Base-by-base conservation (phyloP, 2,888 invertebrate genomes). In the Diachrysia chrysitis region DNA sequence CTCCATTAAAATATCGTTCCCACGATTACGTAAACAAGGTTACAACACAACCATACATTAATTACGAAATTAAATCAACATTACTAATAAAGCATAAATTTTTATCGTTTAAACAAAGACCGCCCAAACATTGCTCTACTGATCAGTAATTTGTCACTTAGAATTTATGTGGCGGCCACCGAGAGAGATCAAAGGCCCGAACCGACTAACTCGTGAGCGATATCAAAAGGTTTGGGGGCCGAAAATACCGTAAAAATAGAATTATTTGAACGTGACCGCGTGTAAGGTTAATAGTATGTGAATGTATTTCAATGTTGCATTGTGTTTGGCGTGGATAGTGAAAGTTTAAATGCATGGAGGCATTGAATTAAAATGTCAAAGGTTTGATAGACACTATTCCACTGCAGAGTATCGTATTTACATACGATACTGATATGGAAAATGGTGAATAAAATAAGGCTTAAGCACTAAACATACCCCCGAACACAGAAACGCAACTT, bases 91-190 rank as follows among this genome's bases (percentile, higher is more conserved):
- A 58, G 58, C 71, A 79, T 79, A 63, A 69, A 74, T 76, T 71
- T 66, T 63, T 63, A 67, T 64, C 63, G 71, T 73, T 72, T 64
- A 63, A 79, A 82, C 82, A 82, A 79, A 79, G 79, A 79, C 71
- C 42, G 69, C 56, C 21, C 14, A 65, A 78, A 73, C 61, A 78
- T 66, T 65, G 59, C 60, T 87, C 78, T 79, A 71, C 68, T 71
- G 82, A 88, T 84, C 83, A 83, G 85, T 83, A 85, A 91, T 92
- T 91, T 92, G 93, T 92, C 92, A 88, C 87, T 84, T 73, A 76
- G 71, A 87, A 90, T 91, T 91, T 89, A 92, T 82, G 77, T 82
- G 57, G 25, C 69, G 90, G 84, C 92, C 92, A 91, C 93, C 93
- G 86, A 76, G 85, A 2, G 62, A 88, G 93, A 93, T 94, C 93